phyloP scores from a whole-genome alignment of 2,888 invertebrate genomes.

The Cephus nigrinus region DNA sequence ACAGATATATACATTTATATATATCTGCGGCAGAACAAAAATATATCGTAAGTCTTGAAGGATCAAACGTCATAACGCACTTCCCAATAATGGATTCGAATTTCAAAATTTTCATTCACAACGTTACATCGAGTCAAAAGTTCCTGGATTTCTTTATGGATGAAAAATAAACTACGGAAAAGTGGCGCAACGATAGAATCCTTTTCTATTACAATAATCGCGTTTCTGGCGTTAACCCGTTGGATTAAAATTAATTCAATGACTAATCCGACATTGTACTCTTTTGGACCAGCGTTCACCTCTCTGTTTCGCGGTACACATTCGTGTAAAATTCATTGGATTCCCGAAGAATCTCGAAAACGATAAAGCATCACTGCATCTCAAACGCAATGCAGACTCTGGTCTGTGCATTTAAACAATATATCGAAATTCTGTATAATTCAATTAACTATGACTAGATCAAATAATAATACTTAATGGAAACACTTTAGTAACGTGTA shows the following conservation, averaged over 20 bases:
- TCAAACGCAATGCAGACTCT: neutral
- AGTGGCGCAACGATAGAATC: neutral
- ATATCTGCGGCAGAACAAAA: slow-evolving; percentile 28
- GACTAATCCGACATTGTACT: neutral
- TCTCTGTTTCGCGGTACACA: neutral
- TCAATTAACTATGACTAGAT: slow-evolving; percentile 44
- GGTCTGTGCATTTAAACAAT: neutral
- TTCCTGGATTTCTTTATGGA: neutral
- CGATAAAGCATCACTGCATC: neutral
- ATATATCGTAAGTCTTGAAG: neutral
- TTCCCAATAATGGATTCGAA: neutral
- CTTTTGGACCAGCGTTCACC: neutral
- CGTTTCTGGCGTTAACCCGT: slow-evolving; percentile 3
- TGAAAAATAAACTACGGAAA: neutral
- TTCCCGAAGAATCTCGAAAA: neutral
- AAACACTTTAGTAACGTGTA: slow-evolving; percentile 17
- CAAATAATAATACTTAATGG: slow-evolving; percentile 37
- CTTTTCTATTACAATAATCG: neutral
- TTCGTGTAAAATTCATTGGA: neutral
- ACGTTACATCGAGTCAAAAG: neutral
- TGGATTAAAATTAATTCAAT: slow-evolving; percentile 8
- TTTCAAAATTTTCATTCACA: neutral
- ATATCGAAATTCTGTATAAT: neutral
- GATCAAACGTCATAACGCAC: neutral
- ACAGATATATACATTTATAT: slow-evolving; percentile 18